Conservation (phyloP, 2,888 invertebrate genomes). For the Cerceris rybyensis region DNA sequence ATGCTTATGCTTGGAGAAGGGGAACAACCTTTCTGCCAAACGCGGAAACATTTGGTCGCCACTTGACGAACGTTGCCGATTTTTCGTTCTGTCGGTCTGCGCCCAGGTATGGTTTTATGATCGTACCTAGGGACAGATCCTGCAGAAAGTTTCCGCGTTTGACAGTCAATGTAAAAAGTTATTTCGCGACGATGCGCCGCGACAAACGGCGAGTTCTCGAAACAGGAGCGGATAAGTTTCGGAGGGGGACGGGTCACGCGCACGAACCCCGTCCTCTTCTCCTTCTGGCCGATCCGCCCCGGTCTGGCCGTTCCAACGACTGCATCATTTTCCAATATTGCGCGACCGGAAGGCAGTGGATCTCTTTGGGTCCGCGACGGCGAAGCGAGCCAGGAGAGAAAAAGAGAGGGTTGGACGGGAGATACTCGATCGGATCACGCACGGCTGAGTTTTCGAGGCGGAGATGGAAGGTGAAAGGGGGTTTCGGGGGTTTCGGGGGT, state of each 20-base stretch:
- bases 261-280: slow-evolving; percentile 32
- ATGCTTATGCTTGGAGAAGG: too few species aligned
- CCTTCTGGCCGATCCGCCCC: slow-evolving; percentile 51
- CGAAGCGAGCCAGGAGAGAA: slow-evolving; percentile 5
- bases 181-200: too few species aligned
- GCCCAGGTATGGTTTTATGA: too few species aligned
- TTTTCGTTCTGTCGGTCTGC: too few species aligned
- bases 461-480: slow-evolving; percentile 59
- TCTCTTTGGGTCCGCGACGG: slow-evolving; percentile 5
- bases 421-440: slow-evolving; percentile 71
- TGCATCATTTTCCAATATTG: slow-evolving; percentile 80
- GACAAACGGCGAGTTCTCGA: too few species aligned
- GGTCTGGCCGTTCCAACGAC: slow-evolving; percentile 71
- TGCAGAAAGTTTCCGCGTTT: too few species aligned
- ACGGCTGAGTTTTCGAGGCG: slow-evolving; percentile 74
- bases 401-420: slow-evolving; percentile 30
- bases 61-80: too few species aligned
- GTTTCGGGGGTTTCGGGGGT: too few species aligned
- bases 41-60: too few species aligned
- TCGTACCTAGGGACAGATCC: too few species aligned
- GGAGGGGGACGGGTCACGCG: slow-evolving; percentile 7
- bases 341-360: slow-evolving; percentile 47
- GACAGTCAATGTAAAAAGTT: too few species aligned
- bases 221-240: not conserved
- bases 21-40: too few species aligned